These are phyloP conservation scores for Rhagophthalmus giganteus DNA, from an alignment of 2,888 invertebrate genomes.

Conservation along the genomic window DNA sequence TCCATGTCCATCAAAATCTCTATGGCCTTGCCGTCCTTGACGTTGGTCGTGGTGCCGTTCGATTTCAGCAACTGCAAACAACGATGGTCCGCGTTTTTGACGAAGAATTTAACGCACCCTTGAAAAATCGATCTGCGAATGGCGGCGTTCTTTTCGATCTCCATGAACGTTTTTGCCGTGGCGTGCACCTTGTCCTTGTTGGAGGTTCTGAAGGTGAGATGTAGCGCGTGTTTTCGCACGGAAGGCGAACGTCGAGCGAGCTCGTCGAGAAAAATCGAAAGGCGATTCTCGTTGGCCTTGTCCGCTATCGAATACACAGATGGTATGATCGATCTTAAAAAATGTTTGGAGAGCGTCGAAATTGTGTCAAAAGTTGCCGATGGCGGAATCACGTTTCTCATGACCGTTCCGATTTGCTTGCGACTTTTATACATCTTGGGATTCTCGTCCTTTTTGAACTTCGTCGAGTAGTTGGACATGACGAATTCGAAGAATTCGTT, in stretches of 20 bases:
- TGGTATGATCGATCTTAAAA: slow-evolving; percentile 13
- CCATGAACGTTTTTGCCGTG: slow-evolving; percentile 4
- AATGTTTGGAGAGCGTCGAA: slow-evolving; percentile 13
- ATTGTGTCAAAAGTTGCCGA: slow-evolving; percentile 6
- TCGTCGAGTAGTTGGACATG: background rate
- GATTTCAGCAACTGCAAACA: slow-evolving; percentile 10
- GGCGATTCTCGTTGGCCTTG: slow-evolving; percentile 16
- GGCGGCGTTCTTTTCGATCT: slow-evolving; percentile 5
- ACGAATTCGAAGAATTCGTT: background rate
- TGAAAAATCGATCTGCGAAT: slow-evolving; percentile 13
- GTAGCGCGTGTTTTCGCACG: slow-evolving; percentile 20
- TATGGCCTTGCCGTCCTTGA: background rate
- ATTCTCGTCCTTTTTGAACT: background rate
- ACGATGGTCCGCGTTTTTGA: slow-evolving; percentile 10
- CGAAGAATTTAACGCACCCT: slow-evolving; percentile 10
- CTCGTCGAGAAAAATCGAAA: slow-evolving; percentile 6
- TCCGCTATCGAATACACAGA: slow-evolving; percentile 14
- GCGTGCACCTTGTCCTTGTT: background rate
- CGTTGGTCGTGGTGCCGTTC: too few relatives aligned
- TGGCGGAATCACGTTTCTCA: slow-evolving; percentile 17
- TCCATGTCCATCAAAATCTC: background rate
- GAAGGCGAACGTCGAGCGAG: slow-evolving; percentile 15
- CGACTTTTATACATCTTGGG: background rate
- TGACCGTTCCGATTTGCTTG: background rate
- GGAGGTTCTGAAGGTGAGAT: slow-evolving; percentile 5